Evolutionary conservation across 2,797 vertebrate species (phyloP).

Genomic region (Pyrocephalus nanus): DNA sequence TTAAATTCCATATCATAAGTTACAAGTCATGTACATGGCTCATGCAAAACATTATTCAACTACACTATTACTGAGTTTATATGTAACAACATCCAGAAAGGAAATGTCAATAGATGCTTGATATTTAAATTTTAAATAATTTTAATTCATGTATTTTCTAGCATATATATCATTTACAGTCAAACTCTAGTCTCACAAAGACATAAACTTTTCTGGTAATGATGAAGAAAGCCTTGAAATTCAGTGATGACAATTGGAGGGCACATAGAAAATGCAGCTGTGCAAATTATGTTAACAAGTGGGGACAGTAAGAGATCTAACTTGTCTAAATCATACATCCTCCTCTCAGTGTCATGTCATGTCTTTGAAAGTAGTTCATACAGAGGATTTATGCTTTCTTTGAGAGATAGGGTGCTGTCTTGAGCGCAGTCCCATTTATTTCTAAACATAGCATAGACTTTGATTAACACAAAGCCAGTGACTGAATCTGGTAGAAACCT

Average conservation of each 20-base stretch:
- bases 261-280: neutral
- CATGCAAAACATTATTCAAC: neutral
- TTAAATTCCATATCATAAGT: neutral
- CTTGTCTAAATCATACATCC: neutral
- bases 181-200: neutral
- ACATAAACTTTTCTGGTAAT: neutral
- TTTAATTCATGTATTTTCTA: neutral
- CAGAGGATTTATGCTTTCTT: neutral
- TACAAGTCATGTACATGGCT: neutral
- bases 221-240: neutral
- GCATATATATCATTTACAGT: neutral
- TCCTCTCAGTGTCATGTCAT: neutral
- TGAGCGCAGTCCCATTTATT: neutral
- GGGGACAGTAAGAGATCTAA: neutral
- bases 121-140: neutral
- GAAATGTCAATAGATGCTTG: neutral
- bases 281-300: neutral
- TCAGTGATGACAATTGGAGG: neutral
- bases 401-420: neutral
- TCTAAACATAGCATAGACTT: neutral
- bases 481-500: conserved; percentile 22
- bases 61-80: neutral
- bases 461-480: neutral
- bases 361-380: neutral
- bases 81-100: neutral